A percentile compares a stretch with the other conserved stretches of the same genome.
phyloP scores from a whole-genome alignment of 1,140 invertebrate species.

The Nasonia vitripennis region DNA sequence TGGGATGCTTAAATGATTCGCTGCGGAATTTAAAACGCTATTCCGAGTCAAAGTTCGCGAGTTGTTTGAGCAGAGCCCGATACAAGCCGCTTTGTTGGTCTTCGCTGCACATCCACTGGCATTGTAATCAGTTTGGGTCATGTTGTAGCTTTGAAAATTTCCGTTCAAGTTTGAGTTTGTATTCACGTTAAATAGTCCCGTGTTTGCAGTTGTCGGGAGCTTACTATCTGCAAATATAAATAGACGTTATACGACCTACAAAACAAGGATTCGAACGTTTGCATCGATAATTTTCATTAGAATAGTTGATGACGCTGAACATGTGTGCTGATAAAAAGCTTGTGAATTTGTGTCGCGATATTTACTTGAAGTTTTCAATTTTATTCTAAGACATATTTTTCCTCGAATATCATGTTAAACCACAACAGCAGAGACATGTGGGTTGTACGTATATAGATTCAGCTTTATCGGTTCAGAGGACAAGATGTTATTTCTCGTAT shows the following conservation, averaged over 20 bases:
- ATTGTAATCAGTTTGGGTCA: conserved; percentile 5
- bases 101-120: not conserved
- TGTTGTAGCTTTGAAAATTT: conserved; percentile 13
- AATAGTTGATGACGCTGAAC: not conserved
- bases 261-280: not conserved
- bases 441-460: too few relatives aligned
- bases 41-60: too few relatives aligned
- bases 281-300: not conserved
- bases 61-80: not conserved
- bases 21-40: not conserved
- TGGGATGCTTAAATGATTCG: not conserved
- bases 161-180: conserved; percentile 7
- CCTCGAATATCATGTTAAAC: too few relatives aligned
- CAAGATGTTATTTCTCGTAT: too few relatives aligned
- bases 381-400: too few relatives aligned
- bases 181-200: not conserved
- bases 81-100: not conserved
- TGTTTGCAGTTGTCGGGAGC: not conserved
- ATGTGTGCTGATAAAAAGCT: too few relatives aligned
- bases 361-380: too few relatives aligned
- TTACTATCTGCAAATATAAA: conserved; percentile 1
- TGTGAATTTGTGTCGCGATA: too few relatives aligned
- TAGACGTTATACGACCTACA: not conserved
- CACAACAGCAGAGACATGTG: too few relatives aligned
- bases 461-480: too few relatives aligned